Evolutionary conservation across 2,797 vertebrate genomes (phyloP).

Genomic region (Decapterus maruadsi): DNA sequence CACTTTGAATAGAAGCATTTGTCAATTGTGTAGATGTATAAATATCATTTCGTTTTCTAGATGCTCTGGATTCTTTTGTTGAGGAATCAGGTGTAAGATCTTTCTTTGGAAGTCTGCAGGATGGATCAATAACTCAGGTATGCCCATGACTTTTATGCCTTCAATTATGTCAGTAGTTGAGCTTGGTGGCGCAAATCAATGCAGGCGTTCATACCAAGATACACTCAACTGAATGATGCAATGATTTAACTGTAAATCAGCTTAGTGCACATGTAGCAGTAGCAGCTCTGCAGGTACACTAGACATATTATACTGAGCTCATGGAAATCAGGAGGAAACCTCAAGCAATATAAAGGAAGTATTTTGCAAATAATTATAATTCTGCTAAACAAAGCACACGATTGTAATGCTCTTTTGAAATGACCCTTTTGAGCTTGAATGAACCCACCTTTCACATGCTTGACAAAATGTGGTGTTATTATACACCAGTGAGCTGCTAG

Average conservation of each 20-base stretch:
- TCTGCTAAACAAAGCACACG: neutral
- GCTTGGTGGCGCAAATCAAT: neutral
- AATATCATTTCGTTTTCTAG: slow-evolving; percentile 62
- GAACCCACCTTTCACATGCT: neutral
- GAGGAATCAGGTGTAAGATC: slow-evolving; percentile 68
- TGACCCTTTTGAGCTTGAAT: neutral
- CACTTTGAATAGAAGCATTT: neutral
- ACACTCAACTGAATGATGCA: neutral
- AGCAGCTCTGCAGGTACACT: neutral
- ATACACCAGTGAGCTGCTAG: neutral
- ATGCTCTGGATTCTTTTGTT: slow-evolving; percentile 77
- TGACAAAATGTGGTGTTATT: neutral
- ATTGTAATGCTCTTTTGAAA: neutral
- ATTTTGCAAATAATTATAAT: neutral
- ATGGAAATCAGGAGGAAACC: neutral
- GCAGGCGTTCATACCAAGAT: neutral
- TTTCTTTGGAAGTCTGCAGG: slow-evolving; percentile 68
- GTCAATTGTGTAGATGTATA: neutral
- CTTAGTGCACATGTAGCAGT: neutral
- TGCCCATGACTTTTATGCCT: neutral
- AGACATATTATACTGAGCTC: neutral
- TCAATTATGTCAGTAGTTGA: neutral
- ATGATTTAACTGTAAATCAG: neutral
- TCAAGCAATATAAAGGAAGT: neutral
- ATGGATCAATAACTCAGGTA: slow-evolving; percentile 78